These are phyloP conservation scores for Loris lydekkerianus DNA, from an alignment of 2,797 vertebrate genomes.

Conservation along the genomic window DNA sequence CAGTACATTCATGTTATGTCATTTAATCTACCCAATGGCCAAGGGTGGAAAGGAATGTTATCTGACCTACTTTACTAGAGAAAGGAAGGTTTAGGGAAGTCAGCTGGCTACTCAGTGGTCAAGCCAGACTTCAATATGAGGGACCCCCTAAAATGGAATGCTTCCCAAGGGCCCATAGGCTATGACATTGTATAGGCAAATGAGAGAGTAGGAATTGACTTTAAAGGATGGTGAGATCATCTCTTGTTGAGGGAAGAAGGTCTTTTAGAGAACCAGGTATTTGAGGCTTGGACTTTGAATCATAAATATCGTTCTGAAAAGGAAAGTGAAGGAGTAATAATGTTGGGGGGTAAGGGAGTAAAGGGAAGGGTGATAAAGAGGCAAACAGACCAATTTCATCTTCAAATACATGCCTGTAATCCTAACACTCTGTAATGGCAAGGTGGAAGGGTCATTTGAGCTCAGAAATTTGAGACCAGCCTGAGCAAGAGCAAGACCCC, in stretches of 20 bases:
- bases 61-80: neutral
- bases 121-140: neutral
- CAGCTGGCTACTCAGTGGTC: neutral
- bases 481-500: too few species aligned
- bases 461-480: too few species aligned
- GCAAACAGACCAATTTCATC: neutral
- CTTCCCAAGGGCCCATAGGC: neutral
- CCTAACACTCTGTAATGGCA: too few species aligned
- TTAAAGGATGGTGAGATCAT: neutral
- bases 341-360: neutral
- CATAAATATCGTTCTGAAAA: conserved; percentile 6
- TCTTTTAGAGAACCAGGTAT: neutral
- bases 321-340: neutral
- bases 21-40: neutral
- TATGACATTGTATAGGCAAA: neutral
- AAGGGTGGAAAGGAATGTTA: neutral
- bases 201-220: neutral
- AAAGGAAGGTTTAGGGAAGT: neutral
- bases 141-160: neutral
- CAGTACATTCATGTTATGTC: neutral
- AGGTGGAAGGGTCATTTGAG: too few species aligned
- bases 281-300: neutral
- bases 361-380: neutral
- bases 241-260: neutral
- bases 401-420: neutral